Conservation (phyloP, 1,140 invertebrate species). For the Drosophila azteca region DNA sequence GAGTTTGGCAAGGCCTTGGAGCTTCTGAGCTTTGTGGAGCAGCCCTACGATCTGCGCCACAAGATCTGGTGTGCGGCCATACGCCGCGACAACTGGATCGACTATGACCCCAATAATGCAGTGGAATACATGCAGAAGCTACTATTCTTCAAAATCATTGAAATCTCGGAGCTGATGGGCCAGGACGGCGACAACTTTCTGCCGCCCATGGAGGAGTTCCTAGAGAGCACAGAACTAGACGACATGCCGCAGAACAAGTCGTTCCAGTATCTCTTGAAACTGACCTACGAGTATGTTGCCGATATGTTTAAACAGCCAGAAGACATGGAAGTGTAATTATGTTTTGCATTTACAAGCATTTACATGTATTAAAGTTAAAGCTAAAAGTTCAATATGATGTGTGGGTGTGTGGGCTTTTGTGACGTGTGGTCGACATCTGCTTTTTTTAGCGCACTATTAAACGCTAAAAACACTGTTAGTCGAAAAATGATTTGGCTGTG, state of each 20-base stretch:
- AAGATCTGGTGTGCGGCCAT: conserved; percentile 92
- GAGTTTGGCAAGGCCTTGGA: conserved; percentile 93
- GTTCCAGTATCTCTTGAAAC: conserved; percentile 91
- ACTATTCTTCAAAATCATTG: conserved; percentile 91
- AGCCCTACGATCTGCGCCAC: conserved; percentile 86
- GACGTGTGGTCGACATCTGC: conserved; percentile 2
- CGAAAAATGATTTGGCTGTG: background rate
- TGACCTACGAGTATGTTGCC: conserved; percentile 88
- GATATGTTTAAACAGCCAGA: conserved; percentile 11
- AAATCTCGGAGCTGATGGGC: conserved; percentile 89
- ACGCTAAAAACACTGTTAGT: background rate
- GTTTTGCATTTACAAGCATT: conserved; percentile 4
- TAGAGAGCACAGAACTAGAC: conserved; percentile 88
- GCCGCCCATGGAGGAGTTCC: conserved; percentile 88
- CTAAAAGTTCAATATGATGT: conserved; percentile 44
- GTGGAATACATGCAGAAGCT: conserved; percentile 87
- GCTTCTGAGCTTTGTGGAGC: conserved; percentile 87
- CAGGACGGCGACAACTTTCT: conserved; percentile 88
- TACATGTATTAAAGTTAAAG: conserved; percentile 56
- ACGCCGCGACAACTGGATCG: conserved; percentile 88
- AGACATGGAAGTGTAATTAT: conserved; percentile 66
- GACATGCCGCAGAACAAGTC: conserved; percentile 87
- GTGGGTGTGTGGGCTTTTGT: background rate
- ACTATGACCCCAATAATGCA: conserved; percentile 86
- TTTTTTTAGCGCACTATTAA: conserved; percentile 11